These are phyloP conservation scores for Quiscalus mexicanus DNA, from an alignment of 2,113 vertebrate species.

Conservation along the genomic window DNA sequence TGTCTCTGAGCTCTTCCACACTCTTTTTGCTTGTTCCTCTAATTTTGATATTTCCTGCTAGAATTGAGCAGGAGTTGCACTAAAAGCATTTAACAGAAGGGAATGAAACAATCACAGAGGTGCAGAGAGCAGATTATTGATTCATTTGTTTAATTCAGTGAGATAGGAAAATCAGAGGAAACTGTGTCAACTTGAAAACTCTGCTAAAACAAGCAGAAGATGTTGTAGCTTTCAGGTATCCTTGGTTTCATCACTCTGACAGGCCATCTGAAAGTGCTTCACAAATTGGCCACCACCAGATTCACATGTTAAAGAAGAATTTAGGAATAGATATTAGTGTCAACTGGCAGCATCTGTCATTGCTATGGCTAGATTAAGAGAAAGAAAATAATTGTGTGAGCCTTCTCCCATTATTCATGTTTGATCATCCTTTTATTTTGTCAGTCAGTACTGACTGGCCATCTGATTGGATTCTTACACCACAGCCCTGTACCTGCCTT, in stretches of 20 bases:
- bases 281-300: background rate
- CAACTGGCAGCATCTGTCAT: background rate
- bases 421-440: background rate
- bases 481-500: background rate
- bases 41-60: background rate
- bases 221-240: background rate
- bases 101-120: background rate
- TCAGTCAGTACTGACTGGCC: background rate
- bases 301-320: background rate
- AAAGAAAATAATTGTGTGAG: background rate
- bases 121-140: background rate
- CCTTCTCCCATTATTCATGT: background rate
- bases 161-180: background rate
- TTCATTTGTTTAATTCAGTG: background rate
- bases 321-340: background rate
- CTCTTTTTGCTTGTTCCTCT: background rate
- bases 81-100: background rate
- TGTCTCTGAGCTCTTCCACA: background rate
- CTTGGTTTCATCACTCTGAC: background rate
- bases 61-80: background rate
- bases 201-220: background rate
- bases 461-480: background rate
- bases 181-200: background rate
- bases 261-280: background rate
- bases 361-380: background rate